These are phyloP conservation scores for Pempheris klunzingeri DNA, from an alignment of 2,797 vertebrate species.

Conservation along the genomic window DNA sequence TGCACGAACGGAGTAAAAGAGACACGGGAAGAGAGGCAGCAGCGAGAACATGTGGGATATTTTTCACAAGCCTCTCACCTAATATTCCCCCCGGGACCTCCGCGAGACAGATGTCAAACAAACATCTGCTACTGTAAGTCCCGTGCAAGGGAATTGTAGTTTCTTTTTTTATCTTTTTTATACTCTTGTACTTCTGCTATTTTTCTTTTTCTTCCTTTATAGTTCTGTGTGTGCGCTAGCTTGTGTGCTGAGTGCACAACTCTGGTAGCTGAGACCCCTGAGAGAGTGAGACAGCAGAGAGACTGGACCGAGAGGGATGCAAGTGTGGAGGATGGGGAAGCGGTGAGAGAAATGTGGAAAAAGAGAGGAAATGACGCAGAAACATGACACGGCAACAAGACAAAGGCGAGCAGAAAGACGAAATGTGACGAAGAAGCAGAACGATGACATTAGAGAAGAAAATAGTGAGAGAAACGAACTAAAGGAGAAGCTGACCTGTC, in stretches of 20 bases:
- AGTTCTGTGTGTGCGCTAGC: conserved; percentile 62
- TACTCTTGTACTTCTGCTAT: conserved; percentile 51
- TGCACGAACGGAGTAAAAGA: conserved; percentile 47
- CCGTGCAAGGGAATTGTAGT: conserved; percentile 49
- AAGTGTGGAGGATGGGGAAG: conserved; percentile 18
- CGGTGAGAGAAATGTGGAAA: not conserved
- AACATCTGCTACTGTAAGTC: conserved; percentile 69
- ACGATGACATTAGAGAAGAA: conserved; percentile 6
- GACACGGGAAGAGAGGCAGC: conserved; percentile 51
- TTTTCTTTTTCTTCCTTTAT: conserved; percentile 40
- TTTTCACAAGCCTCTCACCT: conserved; percentile 59
- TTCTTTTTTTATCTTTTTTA: conserved; percentile 32
- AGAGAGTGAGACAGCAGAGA: conserved; percentile 78
- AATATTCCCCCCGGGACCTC: conserved; percentile 57
- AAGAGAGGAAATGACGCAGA: not conserved
- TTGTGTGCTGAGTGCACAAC: conserved; percentile 59
- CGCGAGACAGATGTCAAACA: conserved; percentile 68
- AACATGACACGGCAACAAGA: not conserved
- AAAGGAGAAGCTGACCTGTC: conserved; percentile 35
- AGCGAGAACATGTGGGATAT: conserved; percentile 58
- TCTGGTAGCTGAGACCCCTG: conserved; percentile 77
- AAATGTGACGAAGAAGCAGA: not conserved
- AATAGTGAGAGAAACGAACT: conserved; percentile 3
- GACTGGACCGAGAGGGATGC: conserved; percentile 47
- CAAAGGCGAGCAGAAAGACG: not conserved